These are phyloP conservation scores for Odobenus rosmarus DNA, from an alignment of 2,113 vertebrate species.

Conservation along the genomic window DNA sequence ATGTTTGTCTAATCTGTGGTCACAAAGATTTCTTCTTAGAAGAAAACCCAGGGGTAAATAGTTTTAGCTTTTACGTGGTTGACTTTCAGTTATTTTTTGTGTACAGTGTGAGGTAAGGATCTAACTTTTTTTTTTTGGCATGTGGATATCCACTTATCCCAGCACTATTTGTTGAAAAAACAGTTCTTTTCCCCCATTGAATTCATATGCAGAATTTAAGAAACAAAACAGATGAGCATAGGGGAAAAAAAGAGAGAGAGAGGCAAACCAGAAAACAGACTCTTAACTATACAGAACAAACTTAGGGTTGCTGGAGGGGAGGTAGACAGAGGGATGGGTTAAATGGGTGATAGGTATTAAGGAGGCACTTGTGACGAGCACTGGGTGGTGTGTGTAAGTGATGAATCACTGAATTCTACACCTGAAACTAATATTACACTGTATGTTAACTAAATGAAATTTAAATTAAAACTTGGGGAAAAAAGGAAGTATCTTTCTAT, in stretches of 20 bases:
- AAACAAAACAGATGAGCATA: neutral
- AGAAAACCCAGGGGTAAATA: neutral
- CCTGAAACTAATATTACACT: neutral
- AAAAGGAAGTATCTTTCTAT: neutral
- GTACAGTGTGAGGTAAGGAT: neutral
- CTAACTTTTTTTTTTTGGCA: neutral
- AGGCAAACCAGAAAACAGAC: neutral
- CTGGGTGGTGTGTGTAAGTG: neutral
- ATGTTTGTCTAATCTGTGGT: neutral
- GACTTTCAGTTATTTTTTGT: neutral
- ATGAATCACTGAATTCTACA: neutral
- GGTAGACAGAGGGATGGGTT: neutral
- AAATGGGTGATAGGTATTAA: neutral
- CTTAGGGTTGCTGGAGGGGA: neutral
- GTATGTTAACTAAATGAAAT: neutral
- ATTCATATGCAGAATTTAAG: neutral
- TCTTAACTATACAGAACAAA: neutral
- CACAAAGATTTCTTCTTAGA: neutral
- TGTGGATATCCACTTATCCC: neutral
- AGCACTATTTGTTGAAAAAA: neutral
- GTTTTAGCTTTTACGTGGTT: neutral
- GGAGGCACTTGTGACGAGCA: neutral
- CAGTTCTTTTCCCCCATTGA: neutral
- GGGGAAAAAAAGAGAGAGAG: neutral
- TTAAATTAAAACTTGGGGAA: neutral